These are phyloP conservation scores for Andrena haemorrhoa DNA, from an alignment of 2,888 invertebrate genomes.

Conservation along the genomic window DNA sequence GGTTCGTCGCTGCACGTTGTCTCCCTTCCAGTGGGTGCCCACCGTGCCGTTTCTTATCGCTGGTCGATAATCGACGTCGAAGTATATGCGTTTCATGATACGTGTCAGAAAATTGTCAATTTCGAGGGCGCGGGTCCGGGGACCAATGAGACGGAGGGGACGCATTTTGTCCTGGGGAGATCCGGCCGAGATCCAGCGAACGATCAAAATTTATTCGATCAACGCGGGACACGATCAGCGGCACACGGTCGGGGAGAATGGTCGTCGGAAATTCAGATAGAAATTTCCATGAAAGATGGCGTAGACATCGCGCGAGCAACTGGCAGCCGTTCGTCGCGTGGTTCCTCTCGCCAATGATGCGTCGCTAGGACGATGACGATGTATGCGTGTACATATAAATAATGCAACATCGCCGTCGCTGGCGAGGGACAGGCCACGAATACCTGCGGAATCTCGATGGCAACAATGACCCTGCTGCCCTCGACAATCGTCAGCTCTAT, in stretches of 20 bases:
- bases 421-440: constrained; percentile 73
- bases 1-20: constrained; percentile 17
- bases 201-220: constrained; percentile 34
- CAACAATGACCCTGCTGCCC: constrained; percentile 77
- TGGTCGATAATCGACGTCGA: constrained; percentile 20
- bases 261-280: constrained; percentile 58
- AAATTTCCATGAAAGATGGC: constrained; percentile 42
- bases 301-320: constrained; percentile 14
- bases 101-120: neutral
- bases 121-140: neutral
- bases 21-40: constrained; percentile 24
- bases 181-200: neutral
- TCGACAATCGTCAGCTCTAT: constrained; percentile 49
- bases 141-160: neutral
- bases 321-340: constrained; percentile 31
- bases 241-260: constrained; percentile 5
- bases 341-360: constrained; percentile 62
- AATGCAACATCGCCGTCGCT: constrained; percentile 73
- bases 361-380: constrained; percentile 57
- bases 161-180: neutral
- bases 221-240: neutral
- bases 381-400: constrained; percentile 72
- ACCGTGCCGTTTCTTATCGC: constrained; percentile 51
- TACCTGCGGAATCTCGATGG: constrained; percentile 77
- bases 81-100: constrained; percentile 4